Conservation (phyloP, 2,113 vertebrate species). For the Thryonomys swinderianus region DNA sequence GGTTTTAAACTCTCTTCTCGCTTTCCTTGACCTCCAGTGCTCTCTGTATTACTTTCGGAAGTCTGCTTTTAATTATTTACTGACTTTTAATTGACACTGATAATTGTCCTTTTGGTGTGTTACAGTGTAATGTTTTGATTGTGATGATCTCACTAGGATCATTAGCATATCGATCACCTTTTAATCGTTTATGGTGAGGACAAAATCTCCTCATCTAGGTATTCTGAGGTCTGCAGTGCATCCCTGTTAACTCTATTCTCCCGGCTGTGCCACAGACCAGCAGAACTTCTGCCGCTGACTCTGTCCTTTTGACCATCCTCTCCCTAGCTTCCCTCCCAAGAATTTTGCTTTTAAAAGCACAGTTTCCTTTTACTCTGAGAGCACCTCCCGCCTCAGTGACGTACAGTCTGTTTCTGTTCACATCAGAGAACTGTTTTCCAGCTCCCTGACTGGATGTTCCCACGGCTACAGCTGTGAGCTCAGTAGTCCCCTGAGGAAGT, state of each 20-base stretch:
- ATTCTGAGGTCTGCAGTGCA: not conserved
- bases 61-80: not conserved
- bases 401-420: not conserved
- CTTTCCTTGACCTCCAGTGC: not conserved
- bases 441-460: not conserved
- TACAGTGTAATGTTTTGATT: not conserved
- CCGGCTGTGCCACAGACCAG: not conserved
- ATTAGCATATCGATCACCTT: not conserved
- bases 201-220: not conserved
- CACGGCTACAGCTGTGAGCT: not conserved
- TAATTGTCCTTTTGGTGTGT: not conserved
- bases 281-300: not conserved
- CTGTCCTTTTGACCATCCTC: not conserved
- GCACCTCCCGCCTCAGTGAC: not conserved
- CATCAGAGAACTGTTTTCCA: conserved; percentile 40
- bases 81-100: not conserved
- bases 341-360: conserved; percentile 7
- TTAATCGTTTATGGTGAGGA: not conserved
- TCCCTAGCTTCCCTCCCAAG: not conserved
- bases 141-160: not conserved
- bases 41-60: not conserved
- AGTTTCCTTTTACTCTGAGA: not conserved
- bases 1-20: not conserved
- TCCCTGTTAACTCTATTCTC: not conserved
- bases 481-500: not conserved